Evolutionary conservation across 2,888 invertebrate species (phyloP), one percentile per base, ranked within the genome.

Genomic region (Cosmia pyralina): DNA sequence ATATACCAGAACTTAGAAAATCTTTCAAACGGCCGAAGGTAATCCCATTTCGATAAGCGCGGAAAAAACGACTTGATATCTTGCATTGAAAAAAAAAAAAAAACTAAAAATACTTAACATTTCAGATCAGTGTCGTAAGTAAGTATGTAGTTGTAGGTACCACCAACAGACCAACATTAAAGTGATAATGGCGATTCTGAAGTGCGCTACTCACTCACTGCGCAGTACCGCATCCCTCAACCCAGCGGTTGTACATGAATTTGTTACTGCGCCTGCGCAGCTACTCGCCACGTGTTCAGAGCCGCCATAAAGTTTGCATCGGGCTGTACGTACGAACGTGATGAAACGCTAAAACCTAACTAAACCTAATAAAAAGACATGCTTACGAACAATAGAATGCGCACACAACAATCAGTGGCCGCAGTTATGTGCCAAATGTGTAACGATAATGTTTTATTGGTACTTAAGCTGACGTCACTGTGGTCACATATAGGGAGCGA

Each of bases 361-460:
- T 68, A 38, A 59, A 69, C 38, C 52, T 46, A 77, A 81, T 82
- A 78, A 77, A 60, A 70, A 83, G 15, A 71, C 65, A 44, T 71
- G 70, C 64, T 68, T 41, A 38, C 52, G 46, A 62, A 79, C 78
- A 81, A 79, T 62, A 83, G 66, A 64, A 82, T 50, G 55, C 53
- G 34, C 72, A 28, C 58, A 34, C 65, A 63, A 77, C 82, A 69
- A 79, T 73, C 69, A 50, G 50, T 53, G n/a, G 48, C 57, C n/a
- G 79, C 46, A 73, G 60, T 70, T 70, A 55, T 60, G 69, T 53
- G 79, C 83, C 83, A 83, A 81, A 83, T 71, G 62, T 75, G 58
- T 64, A 63, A 55, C 81, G 65, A 69, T 79, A 69, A 83, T 79
- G 83, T 74, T 83, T 83, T 83, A 81, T 74, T 79, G 75, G 28